Evolutionary conservation across 2,888 invertebrate species (phyloP), one percentile per base, ranked within the genome.

Genomic region (Lithosia quadra): DNA sequence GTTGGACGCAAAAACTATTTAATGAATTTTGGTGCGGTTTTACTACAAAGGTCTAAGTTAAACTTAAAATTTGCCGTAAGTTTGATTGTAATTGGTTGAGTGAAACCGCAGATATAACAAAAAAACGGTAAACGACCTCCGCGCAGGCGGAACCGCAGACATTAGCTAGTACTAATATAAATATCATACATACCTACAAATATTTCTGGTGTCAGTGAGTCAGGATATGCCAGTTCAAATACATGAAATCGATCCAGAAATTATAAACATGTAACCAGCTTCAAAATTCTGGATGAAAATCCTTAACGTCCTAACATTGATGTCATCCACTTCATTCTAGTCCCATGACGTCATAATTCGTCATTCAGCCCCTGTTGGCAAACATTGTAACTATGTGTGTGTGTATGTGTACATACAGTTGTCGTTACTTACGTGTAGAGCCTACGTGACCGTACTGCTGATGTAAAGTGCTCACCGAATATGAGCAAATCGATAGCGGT

Each of bases 371-470:
- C 80, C 73, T 76, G 60, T 68, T 60, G 43, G 34, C 57, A 72
- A 69, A 66, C 67, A 73, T 65, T 65, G 36, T 49, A 61, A 39
- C 22, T 28, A 33, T 67, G 33, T 62, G 49, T 55, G n/a, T 56
- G 57, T 55, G 28, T 36, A 22, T 62, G 60, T 71, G 67, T 67
- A 72, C n/a, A 86, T 88, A 85, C 86, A 85, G 80, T 77, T 76
- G 88, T 88, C 88, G 88, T 89, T 87, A 88, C 88, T 85, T 81
- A 86, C 84, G 83, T 81, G 69, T 61, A 75, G 81, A 81, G 69
- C 78, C 72, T 76, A 90, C 92, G 92, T 91, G 92, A 87, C 83
- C 74, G 79, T 74, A 66, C 60, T 70, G 33, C 63, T 59, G 53
- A 69, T 69, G 53, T 15, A 33, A 24, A 33, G 34, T 10, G 36